Conservation (phyloP, 2,797 vertebrate species). For the Paguma larvata region DNA sequence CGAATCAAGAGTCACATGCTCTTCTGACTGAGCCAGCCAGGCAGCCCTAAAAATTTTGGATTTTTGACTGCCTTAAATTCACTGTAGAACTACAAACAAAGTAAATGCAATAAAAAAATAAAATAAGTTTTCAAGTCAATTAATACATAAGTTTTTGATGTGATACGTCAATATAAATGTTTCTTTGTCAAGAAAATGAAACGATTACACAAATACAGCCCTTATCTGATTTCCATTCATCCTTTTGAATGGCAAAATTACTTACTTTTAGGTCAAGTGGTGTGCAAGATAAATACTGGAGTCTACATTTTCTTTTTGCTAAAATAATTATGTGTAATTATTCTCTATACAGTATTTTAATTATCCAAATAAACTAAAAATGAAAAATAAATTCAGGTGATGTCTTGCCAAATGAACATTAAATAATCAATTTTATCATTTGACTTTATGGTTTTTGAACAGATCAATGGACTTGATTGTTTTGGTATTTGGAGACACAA, state of each 20-base stretch:
- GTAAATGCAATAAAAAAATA: conserved; percentile 26
- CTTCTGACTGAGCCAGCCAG: background rate
- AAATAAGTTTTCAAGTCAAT: background rate
- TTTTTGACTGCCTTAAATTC: conserved; percentile 9
- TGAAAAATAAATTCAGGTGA: conserved; percentile 6
- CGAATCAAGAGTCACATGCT: background rate
- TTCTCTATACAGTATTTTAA: background rate
- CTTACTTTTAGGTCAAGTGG: background rate
- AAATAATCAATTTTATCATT: conserved; percentile 43
- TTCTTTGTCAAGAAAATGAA: conserved; percentile 34
- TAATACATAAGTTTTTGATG: background rate
- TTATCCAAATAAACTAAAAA: conserved; percentile 39
- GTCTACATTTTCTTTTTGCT: background rate
- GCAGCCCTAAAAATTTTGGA: background rate
- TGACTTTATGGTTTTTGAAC: background rate
- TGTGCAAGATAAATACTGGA: background rate
- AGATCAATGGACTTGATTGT: background rate
- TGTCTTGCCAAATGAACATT: background rate
- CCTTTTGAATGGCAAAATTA: background rate
- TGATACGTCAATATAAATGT: background rate
- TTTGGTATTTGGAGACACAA: background rate
- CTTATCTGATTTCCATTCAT: background rate
- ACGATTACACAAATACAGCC: background rate
- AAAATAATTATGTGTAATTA: conserved; percentile 3
- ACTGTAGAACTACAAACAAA: conserved; percentile 5